Evolutionary conservation across 2,888 invertebrate species (phyloP), one percentile per base, ranked within the genome.

Genomic region (Tupiocoris notatus): DNA sequence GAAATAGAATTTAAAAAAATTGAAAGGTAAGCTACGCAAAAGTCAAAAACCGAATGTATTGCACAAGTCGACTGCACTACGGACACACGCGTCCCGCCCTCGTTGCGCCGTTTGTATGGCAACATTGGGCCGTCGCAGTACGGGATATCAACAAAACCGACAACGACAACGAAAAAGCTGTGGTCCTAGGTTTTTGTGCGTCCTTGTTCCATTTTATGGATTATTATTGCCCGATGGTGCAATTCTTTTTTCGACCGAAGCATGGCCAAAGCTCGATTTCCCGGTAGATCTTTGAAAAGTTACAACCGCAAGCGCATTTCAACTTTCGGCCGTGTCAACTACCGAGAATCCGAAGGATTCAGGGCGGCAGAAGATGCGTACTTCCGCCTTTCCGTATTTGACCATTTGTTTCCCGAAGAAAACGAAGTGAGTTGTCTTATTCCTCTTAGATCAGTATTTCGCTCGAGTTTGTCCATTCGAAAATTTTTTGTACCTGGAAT

Each of bases 291-390:
- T 12, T 24, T 39, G 16, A 73, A 73, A 62, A 54, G 22, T 22
- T 54, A 24, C 73, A 73, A 54, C 62, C 73, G 73, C 6, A 73
- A 73, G 39, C 73, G 73, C 16, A 39, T 73, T 6, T 73, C 62
- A 54, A 61, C 73, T 7, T 25, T 54, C 16, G 63, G 21, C 16
- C 20, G 54, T 20, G 62, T 73, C 25, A 73, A 73, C 56, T 73
- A 20, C 54, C 6, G 39, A 21, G 73, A 73, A 61, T 73, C 62
- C 22, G 86, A 86, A 82, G 84, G 84, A 82, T 84, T 84, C 82
- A 85, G 84, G 83, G 84, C 84, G 81, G 84, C 85, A 81, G 84
- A 85, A 83, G 86, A 85, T 82, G 85, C 85, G 79, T 84, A 83
- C 82, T 82, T 82, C 81, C 84, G 84, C 81, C 83, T 85, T 82